Base-by-base conservation (phyloP, 2,888 invertebrate genomes). In the Saturnia japonica region DNA sequence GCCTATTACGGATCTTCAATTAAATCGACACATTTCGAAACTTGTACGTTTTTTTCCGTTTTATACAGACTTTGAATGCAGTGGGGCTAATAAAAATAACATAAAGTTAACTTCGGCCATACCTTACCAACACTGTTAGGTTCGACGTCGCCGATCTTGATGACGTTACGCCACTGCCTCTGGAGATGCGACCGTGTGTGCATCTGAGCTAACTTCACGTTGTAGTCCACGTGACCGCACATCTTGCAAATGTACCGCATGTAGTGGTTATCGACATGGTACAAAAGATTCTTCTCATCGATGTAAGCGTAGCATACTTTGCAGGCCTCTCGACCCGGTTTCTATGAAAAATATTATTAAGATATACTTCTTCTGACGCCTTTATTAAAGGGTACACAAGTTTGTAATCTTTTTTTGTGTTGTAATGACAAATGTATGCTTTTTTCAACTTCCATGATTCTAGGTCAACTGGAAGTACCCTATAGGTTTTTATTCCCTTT, bases 221-320 rank as follows among this genome's bases (percentile, higher is more conserved):
- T 88, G 68, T 81, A 75, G 69, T 90, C 90, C 0, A 68, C 16
- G 69, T 85, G 87, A 0, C 79, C 78, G 74, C 93, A 93, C 70
- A 89, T 69, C 71, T 86, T 86, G 78, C 93, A 93, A 1, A 74
- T 76, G 75, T 88, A 85, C 0, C 88, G 77, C 3, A 81, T 28
- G 74, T 91, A 90, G 73, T 93, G 93, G 0, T 75, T 34, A 47
- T 85, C 80, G 0, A 80, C 74, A 77, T 93, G 93, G 0, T 74
- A 0, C 0, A 70, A 6, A 0, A 91, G 72, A 1, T 83, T 79
- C 0, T 72, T 51, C 6, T 85, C 84, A 0, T 84, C 83, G 0
- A 91, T 67, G 72, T 89, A 92, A 1, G 85, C 77, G 77, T 89
- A 93, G 75, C 93, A 93, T 0, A 91, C 82, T 70, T 87, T 87